Conservation (phyloP, 2,888 invertebrate species). For the Pseudococcus longispinus region DNA sequence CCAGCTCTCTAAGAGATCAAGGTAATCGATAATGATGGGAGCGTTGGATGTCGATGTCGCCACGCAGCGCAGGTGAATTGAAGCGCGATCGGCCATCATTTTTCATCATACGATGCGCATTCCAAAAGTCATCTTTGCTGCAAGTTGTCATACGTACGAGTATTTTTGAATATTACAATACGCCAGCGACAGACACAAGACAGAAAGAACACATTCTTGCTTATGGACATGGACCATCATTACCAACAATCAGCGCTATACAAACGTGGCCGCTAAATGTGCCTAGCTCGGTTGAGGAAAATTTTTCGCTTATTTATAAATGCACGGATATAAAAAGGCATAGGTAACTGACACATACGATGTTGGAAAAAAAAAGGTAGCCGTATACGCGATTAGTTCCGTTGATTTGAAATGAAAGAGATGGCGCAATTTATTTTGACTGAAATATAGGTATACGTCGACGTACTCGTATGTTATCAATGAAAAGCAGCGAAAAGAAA, state of each 20-base stretch:
- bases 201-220: background rate
- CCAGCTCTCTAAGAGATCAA: background rate
- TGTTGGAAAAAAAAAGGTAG: background rate
- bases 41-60: background rate
- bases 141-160: background rate
- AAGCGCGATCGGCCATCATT: background rate
- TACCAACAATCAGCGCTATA: background rate
- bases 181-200: background rate
- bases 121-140: background rate
- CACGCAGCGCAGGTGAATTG: background rate
- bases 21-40: constrained; percentile 22
- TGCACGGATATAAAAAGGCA: background rate
- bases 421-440: constrained; percentile 18
- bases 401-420: constrained; percentile 12
- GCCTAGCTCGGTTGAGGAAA: too few relatives aligned
- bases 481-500: constrained; percentile 5
- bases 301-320: background rate
- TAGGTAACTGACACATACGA: background rate
- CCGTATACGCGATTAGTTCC: constrained; percentile 28
- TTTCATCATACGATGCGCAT: constrained; percentile 8
- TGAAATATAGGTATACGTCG: background rate
- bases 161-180: background rate
- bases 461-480: background rate
- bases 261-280: background rate
- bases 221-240: background rate